These are phyloP conservation scores for Hippocampus kuda DNA, from an alignment of 2,797 vertebrate genomes.

Conservation along the genomic window DNA sequence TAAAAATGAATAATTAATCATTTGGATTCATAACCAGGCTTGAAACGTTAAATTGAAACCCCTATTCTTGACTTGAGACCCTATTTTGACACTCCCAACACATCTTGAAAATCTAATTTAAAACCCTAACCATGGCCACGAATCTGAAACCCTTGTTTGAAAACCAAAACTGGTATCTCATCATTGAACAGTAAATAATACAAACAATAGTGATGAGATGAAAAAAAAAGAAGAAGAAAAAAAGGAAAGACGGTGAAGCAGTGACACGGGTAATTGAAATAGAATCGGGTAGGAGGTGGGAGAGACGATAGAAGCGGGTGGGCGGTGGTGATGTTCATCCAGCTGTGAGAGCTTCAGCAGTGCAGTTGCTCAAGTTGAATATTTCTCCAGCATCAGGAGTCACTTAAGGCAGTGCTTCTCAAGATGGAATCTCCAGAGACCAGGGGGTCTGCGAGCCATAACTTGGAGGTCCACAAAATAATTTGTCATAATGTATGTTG, in stretches of 20 bases:
- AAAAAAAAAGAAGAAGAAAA: conserved; percentile 13
- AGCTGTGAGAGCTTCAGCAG: conserved; percentile 32
- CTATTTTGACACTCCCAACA: not conserved
- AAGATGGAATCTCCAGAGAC: not conserved
- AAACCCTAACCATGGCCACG: not conserved
- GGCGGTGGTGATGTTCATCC: conserved; percentile 3
- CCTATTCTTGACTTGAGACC: no score
- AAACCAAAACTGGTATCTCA: not conserved
- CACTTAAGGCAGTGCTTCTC: conserved; percentile 17
- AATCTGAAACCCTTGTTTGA: not conserved
- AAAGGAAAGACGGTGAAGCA: conserved; percentile 24
- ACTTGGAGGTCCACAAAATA: not conserved
- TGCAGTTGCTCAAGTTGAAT: conserved; percentile 19
- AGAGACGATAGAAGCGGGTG: conserved; percentile 19
- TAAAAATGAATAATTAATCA: no score
- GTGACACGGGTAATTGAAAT: conserved; percentile 44
- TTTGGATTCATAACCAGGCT: not conserved
- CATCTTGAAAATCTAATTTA: not conserved
- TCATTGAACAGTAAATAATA: not conserved
- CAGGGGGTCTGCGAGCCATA: not conserved
- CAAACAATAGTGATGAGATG: conserved; percentile 13
- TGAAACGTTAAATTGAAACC: no score
- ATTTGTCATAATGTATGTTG: not conserved
- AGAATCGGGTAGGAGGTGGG: conserved; percentile 20
- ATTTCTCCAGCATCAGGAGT: conserved; percentile 44